Base-by-base conservation (phyloP, 2,888 invertebrate genomes). In the Acanthosoma haemorrhoidale region DNA sequence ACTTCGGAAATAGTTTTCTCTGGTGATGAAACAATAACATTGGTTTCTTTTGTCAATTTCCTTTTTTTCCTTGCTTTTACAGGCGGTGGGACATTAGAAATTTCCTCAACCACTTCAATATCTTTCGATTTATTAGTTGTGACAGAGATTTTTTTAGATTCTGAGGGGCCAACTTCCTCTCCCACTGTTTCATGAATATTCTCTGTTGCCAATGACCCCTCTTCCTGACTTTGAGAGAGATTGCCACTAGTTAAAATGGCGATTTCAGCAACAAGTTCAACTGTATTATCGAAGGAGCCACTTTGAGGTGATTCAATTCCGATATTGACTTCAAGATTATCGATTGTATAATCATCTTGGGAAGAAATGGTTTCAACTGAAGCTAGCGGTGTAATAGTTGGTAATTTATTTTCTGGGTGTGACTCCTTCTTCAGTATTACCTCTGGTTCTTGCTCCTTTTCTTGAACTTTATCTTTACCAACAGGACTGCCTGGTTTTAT, bases 281-380 rank as follows among this genome's bases (percentile, higher is more conserved):
- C 34, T 13, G 43, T 57, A 16, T 67, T 51, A 18, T 67, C 67
- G 13, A 57, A 18, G 13, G 67, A 57, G n/a, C 51, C 51, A n/a
- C 43, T 34, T 8, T n/a, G 51, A 32, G 67, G 32, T n/a, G 5
- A 57, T 0, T 51, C 43, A 25, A 67, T 29, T 4, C 67, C 67
- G 15, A 67, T 67, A 21, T 67, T 16, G 18, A 67, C 16, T 57
- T 67, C 67, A 21, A 67, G 18, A 67, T 43, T 51, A 13, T 39
- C 41, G 13, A 57, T 57, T 0, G 67, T 51, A 11, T 67, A 43
- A 18, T 51, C 67, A 1, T 67, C 67, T 4, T 67, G 43, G n/a
- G 67, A 67, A 32, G 67, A 67, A 13, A 29, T 15, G 29, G 67
- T 67, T 21, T 67, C 67, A 1, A 51, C 51, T 13, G 67, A 67